Evolutionary conservation across 1,140 invertebrate species (phyloP), one percentile per base, ranked within the genome.

Genomic region (Andricus grossulariae): DNA sequence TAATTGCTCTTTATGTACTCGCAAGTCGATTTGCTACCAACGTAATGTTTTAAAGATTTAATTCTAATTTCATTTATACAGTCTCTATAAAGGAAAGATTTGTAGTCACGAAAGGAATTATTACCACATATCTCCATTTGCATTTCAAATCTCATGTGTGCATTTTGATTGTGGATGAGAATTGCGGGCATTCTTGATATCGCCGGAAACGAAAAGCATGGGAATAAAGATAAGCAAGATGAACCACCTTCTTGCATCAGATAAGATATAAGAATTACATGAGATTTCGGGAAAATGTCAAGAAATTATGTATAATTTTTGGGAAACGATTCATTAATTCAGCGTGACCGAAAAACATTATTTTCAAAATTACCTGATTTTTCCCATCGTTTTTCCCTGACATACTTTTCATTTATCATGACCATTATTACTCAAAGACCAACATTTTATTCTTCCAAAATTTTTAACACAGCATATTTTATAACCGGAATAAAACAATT

Each of bases 181-280:
- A 73, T 19, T 18, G 70, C n/a, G 39, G 45, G 16, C 50, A 73
- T 73, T 73, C 50, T 55, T 39, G 21, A 39, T 55, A 73, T 55
- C 51, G 32, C 72, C 21, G 19, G 52, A 13, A 73, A 73, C 25
- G 50, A 73, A 32, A 39, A 55, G 51, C 15, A 10, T 3, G 12
- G n/a, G 15, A 18, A 39, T 71, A 25, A 32, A 55, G 54, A 55
- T 55, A 55, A 55, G n/a, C n/a, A 11, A 55, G 18, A 7, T 2
- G 4, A 18, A 18, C 12, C 39, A 21, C 10, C 54, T 18, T 55
- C 18, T 55, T 45, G 1, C 39, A 45, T 10, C 39, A 7, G 39
- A 45, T 45, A 45, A 45, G 39, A 45, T 45, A 45, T 45, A 11
- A 45, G 10, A 45, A 45, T 8, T 8, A 11, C 6, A 45, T 8